Base-by-base conservation (phyloP, 2,113 vertebrate genomes). In the Danionella cerebrum region DNA sequence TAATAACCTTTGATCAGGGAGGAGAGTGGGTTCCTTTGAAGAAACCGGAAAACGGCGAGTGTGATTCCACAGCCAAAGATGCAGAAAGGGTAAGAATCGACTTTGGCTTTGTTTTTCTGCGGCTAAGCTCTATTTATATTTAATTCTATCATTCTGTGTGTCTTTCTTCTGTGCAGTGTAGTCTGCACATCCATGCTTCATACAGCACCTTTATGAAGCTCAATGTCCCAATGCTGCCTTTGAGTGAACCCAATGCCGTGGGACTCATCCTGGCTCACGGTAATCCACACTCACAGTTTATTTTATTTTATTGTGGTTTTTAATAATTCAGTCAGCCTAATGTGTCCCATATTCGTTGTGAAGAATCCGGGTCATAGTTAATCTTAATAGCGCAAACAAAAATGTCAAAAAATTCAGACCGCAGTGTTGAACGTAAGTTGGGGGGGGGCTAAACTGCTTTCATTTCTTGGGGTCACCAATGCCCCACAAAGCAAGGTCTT, bases 241-340 rank as follows among this genome's bases (percentile, higher is more conserved):
- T 97, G 29, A 90, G 90, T 0, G 93, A 97, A 78, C 86, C 94
- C 59, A 97, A 86, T 52, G 94, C 93, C 1, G 86, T 94, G 2
- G 95, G 94, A 73, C 92, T 97, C 24, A 82, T 98, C 80, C 86
- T 97, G 31, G 93, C 94, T 52, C 95, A 97, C 1, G 94, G 94
- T 97, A 90, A 53, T 53, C 51, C 11, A 51, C 7, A 16, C 38
- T 54, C 14, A 59, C 31, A 14, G 9, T 13, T 38, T 38, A 21
- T 41, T 41, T 41, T 33, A 1, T 33, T 33, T 33, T 33, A 9
- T 33, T 33, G 3, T 33, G 29, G 29, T 31, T 31, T 33, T 5
- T 33, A 6, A 6, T 33, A 33, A 6, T 33, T 33, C 3, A 33
- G 5, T n/a, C n/a, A n/a, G n/a, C n/a, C n/a, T n/a, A n/a, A n/a